Evolutionary conservation across 2,888 invertebrate genomes (phyloP).

Genomic region (Pomacea canaliculata): DNA sequence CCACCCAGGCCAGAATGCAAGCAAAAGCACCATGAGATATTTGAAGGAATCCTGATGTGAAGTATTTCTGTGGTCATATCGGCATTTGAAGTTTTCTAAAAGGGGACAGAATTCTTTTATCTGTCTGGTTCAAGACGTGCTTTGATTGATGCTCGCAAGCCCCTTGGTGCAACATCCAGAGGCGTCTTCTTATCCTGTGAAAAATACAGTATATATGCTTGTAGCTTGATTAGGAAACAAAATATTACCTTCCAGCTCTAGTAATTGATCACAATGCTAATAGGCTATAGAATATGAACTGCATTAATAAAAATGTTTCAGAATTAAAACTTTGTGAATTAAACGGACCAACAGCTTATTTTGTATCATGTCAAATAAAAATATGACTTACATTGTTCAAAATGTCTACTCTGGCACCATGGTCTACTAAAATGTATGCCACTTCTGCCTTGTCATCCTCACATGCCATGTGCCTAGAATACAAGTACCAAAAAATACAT

Average conservation of each 20-base stretch:
- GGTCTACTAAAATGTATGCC: slow-evolving; percentile 56
- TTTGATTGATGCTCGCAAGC: slow-evolving; percentile 16
- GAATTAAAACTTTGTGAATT: too few relatives aligned
- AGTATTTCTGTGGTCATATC: too few relatives aligned
- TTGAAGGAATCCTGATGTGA: too few relatives aligned
- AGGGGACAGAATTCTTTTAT: neutral
- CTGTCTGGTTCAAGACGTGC: slow-evolving; percentile 2
- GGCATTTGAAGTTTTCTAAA: too few relatives aligned
- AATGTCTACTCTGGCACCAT: slow-evolving; percentile 57
- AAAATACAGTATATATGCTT: neutral
- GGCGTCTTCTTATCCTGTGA: slow-evolving; percentile 63
- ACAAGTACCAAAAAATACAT: neutral
- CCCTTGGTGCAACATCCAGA: slow-evolving; percentile 51
- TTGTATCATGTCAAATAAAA: too few relatives aligned
- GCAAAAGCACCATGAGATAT: too few relatives aligned
- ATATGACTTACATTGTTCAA: slow-evolving; percentile 54
- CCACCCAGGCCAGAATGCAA: too few relatives aligned
- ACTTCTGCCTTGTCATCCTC: slow-evolving; percentile 62
- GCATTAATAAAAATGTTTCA: too few relatives aligned
- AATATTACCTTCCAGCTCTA: too few relatives aligned
- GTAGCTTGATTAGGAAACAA: neutral
- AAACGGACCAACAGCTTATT: too few relatives aligned
- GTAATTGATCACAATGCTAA: too few relatives aligned
- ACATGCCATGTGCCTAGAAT: slow-evolving; percentile 71
- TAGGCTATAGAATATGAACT: too few relatives aligned